phyloP scores from a whole-genome alignment of 2,888 invertebrate species.

The Hymenopus coronatus region DNA sequence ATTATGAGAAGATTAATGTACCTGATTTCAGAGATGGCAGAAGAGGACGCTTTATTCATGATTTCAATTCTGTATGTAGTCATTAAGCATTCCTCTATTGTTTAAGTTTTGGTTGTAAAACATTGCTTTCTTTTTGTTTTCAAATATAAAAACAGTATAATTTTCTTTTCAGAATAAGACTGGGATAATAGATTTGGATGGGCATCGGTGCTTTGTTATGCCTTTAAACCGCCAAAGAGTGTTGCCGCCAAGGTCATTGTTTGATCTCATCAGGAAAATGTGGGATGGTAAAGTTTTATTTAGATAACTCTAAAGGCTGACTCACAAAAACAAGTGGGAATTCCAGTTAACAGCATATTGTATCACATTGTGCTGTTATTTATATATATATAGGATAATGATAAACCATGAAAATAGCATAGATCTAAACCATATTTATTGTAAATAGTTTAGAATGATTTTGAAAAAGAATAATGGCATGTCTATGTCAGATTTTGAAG shows the following conservation, averaged over 20 bases:
- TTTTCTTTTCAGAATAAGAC: slow-evolving; percentile 57
- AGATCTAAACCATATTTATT: no score
- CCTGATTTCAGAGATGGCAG: slow-evolving; percentile 79
- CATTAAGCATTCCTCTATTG: neutral
- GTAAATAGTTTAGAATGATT: no score
- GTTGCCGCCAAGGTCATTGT: slow-evolving; percentile 73
- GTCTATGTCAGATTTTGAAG: no score
- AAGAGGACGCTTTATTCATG: slow-evolving; percentile 85
- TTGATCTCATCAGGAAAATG: slow-evolving; percentile 78
- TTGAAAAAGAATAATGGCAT: no score
- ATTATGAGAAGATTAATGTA: slow-evolving; percentile 82
- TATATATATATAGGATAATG: no score
- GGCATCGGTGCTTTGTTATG: slow-evolving; percentile 85
- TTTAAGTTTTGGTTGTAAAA: neutral
- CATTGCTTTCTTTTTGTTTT: neutral
- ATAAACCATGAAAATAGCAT: no score
- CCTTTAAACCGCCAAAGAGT: slow-evolving; percentile 75
- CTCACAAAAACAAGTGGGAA: no score
- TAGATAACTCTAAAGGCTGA: neutral
- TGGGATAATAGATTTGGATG: slow-evolving; percentile 74
- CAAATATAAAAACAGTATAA: slow-evolving; percentile 15
- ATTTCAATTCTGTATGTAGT: slow-evolving; percentile 69
- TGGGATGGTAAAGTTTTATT: slow-evolving; percentile 52
- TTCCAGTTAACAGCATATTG: no score
- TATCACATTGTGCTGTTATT: no score